phyloP scores from a whole-genome alignment of 2,888 invertebrate species.

The Dasypogon diadema region DNA sequence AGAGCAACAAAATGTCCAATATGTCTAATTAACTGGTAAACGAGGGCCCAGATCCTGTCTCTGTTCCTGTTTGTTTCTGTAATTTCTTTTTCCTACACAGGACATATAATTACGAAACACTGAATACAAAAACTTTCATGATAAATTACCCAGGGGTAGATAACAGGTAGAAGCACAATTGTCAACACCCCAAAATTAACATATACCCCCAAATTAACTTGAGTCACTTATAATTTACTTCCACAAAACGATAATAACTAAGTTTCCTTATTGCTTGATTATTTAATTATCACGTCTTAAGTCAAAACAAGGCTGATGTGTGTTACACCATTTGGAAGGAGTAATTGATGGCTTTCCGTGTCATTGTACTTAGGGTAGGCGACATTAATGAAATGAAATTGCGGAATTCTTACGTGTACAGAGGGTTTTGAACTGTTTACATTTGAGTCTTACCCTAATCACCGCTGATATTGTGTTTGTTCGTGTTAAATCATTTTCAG shows the following conservation, averaged over 20 bases:
- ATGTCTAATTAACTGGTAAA: no score
- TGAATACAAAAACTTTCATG: no score
- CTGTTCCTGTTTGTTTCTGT: no score
- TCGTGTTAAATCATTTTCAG: not conserved
- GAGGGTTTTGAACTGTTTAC: constrained; percentile 4
- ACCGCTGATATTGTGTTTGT: not conserved
- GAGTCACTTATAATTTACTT: constrained; percentile 19
- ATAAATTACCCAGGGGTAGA: no score
- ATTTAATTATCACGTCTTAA: constrained; percentile 14
- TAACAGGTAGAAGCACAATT: no score
- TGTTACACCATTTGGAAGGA: not conserved
- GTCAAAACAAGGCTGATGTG: constrained; percentile 8
- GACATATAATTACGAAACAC: no score
- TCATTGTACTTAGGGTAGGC: not conserved
- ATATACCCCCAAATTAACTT: constrained; percentile 12
- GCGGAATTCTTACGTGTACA: no score
- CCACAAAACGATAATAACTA: not conserved
- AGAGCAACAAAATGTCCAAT: no score
- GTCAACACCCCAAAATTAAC: not conserved
- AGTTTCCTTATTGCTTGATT: not conserved
- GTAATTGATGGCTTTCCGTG: not conserved
- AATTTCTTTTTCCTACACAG: no score
- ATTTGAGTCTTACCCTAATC: constrained; percentile 3
- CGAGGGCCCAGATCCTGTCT: no score
- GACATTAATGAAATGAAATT: not conserved